Conservation (phyloP, 2,888 invertebrate species). For the Catocala nupta region DNA sequence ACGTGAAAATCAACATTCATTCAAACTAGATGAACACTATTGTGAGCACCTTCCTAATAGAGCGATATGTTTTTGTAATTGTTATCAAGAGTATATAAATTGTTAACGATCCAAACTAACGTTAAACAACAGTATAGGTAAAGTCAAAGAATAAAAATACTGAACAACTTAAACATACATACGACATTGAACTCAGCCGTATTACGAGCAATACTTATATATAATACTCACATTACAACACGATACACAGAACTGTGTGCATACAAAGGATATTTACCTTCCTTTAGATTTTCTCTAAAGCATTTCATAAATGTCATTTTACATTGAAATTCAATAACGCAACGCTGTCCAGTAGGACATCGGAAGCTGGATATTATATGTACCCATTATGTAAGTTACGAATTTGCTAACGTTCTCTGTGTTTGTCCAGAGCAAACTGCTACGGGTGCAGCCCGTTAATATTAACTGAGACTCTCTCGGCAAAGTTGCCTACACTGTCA, state of each 20-base stretch:
- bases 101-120: too few relatives aligned
- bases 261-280: slow-evolving; percentile 18
- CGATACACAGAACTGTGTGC: slow-evolving; percentile 14
- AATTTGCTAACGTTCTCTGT: slow-evolving; percentile 53
- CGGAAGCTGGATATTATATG: slow-evolving; percentile 23
- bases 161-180: too few relatives aligned
- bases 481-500: slow-evolving; percentile 26
- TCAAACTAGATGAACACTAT: too few relatives aligned
- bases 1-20: too few relatives aligned
- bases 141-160: too few relatives aligned
- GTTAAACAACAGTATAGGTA: too few relatives aligned
- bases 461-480: slow-evolving; percentile 50
- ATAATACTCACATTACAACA: neutral
- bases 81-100: too few relatives aligned
- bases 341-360: slow-evolving; percentile 35
- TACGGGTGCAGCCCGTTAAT: slow-evolving; percentile 52
- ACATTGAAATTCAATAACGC: slow-evolving; percentile 66
- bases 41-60: too few relatives aligned
- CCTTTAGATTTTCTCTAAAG: slow-evolving; percentile 20
- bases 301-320: slow-evolving; percentile 48
- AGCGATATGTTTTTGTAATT: too few relatives aligned
- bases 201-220: too few relatives aligned
- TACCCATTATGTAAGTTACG: slow-evolving; percentile 23
- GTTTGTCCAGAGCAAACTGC: slow-evolving; percentile 61
- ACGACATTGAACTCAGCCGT: too few relatives aligned